Base-by-base conservation (phyloP, 2,797 vertebrate genomes). In the Sparidentex hasta region DNA sequence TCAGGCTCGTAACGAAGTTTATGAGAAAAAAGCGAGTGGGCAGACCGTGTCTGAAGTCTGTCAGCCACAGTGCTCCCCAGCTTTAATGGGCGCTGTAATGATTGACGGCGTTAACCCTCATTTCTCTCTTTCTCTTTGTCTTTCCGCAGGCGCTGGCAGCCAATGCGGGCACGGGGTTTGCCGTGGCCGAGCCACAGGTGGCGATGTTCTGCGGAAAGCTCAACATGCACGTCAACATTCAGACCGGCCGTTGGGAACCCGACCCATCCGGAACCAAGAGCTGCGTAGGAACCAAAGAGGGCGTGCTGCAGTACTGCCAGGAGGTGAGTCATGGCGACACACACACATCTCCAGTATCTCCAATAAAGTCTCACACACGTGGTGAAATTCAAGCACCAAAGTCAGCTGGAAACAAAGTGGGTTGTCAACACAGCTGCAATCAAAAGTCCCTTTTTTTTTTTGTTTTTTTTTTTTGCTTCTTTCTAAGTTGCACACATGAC, bases 201-300 rank as follows among this genome's bases (percentile, higher is more conserved):
- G 98, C 98, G 33, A 98, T 99, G 98, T 98, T 98, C 91, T 99
- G 98, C 21, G 98, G 97, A 27, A 99, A 97, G 88, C 95, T 99
- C 74, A 99, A 98, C 91, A 99, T 99, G 98, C 98, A 99, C 1
- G 94, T 99, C 84, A 98, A 99, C 89, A 97, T 98, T 85, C 97
- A 99, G 93, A 99, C 97, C 4, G 98, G 98, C 73, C 97, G 97
- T 88, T 99, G 98, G 98, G 98, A 99, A 50, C 96, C 97, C 0
- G 98, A 99, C 91, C 95, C 98, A 25, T 95, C 97, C 0, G 97
- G 97, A 74, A 96, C 95, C 65, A 96, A 97, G 93, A 97, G 95
- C 94, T 99, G 98, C 83, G 90, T 97, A 58, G 95, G 93, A 87
- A 97, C 92, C 87, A 98, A 98, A 87, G 97, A 98, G 72, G 96